These are phyloP conservation scores for Drosophila meridiana DNA, from an alignment of 2,888 invertebrate genomes.

Conservation along the genomic window DNA sequence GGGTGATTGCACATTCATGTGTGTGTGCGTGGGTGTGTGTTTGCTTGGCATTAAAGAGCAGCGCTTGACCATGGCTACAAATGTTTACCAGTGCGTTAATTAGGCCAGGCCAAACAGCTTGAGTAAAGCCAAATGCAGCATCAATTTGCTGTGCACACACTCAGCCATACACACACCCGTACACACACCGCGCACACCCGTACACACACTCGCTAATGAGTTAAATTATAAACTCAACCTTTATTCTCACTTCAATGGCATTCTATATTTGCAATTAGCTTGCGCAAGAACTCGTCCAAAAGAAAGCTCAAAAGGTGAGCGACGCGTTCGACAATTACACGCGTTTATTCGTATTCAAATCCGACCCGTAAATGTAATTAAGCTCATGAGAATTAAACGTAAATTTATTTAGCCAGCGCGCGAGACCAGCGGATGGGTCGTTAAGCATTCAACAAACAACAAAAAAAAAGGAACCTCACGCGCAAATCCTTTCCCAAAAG, in stretches of 20 bases:
- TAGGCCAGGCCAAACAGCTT: slow-evolving; percentile 50
- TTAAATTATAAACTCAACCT: slow-evolving; percentile 16
- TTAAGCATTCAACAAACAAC: slow-evolving; percentile 26
- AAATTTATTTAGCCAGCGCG: slow-evolving; percentile 61
- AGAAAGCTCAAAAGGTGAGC: neutral
- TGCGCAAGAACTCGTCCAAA: slow-evolving; percentile 9
- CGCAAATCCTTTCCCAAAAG: slow-evolving; percentile 62
- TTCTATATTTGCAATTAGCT: slow-evolving; percentile 65
- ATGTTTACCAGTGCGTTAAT: slow-evolving; percentile 69
- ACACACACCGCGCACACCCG: neutral
- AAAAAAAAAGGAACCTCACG: slow-evolving; percentile 5
- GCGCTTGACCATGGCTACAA: slow-evolving; percentile 45
- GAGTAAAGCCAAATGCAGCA: slow-evolving; percentile 39
- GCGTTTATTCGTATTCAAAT: slow-evolving; percentile 68
- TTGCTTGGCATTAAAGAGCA: slow-evolving; percentile 63
- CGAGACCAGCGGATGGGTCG: slow-evolving; percentile 32
- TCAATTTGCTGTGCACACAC: slow-evolving; percentile 64
- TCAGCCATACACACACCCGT: neutral
- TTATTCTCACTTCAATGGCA: slow-evolving; percentile 41
- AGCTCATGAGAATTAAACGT: slow-evolving; percentile 76
- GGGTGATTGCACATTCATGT: slow-evolving; percentile 13
- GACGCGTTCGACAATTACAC: slow-evolving; percentile 56
- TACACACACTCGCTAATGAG: slow-evolving; percentile 10
- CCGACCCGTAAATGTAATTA: slow-evolving; percentile 75
- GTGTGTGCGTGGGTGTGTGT: slow-evolving; percentile 14